Base-by-base conservation (phyloP, 2,113 vertebrate species). In the Myxocyprinus asiaticus region DNA sequence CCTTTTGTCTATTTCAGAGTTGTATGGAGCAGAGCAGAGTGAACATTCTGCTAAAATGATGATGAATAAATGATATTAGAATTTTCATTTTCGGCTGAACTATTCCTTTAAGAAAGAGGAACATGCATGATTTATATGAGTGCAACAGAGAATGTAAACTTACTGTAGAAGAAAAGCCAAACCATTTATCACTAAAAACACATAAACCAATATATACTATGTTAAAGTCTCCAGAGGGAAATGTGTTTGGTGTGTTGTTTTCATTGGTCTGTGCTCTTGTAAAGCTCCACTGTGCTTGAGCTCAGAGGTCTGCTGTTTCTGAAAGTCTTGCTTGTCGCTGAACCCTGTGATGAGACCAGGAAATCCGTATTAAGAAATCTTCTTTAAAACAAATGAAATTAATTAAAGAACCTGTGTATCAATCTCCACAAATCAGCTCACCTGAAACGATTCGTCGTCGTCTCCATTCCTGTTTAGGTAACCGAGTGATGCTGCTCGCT, bases 401-500 rank as follows among this genome's bases (percentile, higher is more conserved):
- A 33, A 33, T 33, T 33, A 1, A 33, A 33, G 22, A 33, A 33
- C 22, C 22, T 33, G 22, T 33, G 22, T 3, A 45, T 33, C 2
- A 51, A 53, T 14, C 9, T 33, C 22, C 22, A 33, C 22, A 33
- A 33, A 42, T 45, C 61, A 4, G 15, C 90, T 91, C 82, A 96
- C 95, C 94, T 95, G 93, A 68, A 95, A 90, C 0, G 92, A 86
- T 33, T 33, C 22, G 22, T 33, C 3, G 47, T 92, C 88, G 4
- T 63, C 11, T 0, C 79, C 76, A 4, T 92, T 90, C 53, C 92
- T 94, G 83, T 95, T 93, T 84, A 96, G 89, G 74, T 93, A 92
- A 80, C 91, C 94, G 82, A 96, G 84, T 1, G 95, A 96, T 0
- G 94, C 93, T 2, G 95, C 94, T 77, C 95, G 88, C 83, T 96